Evolutionary conservation across 2,797 vertebrate genomes (phyloP), one percentile per base, ranked within the genome.

Genomic region (Aphelocoma californica): DNA sequence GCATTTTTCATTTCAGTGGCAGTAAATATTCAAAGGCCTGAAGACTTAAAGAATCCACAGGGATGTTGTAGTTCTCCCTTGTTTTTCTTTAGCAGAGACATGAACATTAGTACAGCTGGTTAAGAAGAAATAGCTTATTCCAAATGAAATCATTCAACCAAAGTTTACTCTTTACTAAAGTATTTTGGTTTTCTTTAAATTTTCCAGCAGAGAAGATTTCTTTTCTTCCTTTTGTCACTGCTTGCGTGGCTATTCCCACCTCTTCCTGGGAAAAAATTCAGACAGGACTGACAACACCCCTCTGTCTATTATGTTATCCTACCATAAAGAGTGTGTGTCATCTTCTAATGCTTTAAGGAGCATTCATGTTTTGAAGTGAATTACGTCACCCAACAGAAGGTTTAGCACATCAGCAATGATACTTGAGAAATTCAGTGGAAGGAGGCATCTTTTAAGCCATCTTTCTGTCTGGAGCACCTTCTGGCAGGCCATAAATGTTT

Each of bases 401-500:
- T 88, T 81, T 92, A 90, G 48, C 83, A 93, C 62, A 71, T 51
- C 70, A 91, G 83, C 78, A 89, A 70, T 32, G 78, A 57, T 94
- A 86, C 81, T 92, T 90, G 86, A 83, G 80, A 94, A 95, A 96
- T 92, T 93, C 83, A 90, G 19, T 89, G 75, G 86, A 83, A 65
- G n/a, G 31, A 96, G 86, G 28, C 26, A 23, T 94, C 71, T 96
- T 96, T 95, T 62, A 91, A 97, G 89, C 70, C 60, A 31, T 83
- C 62, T 94, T 96, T 97, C 70, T 96, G 62, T 75, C 88, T 88
- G 44, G 92, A 93, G 89, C 64, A 85, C 81, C 73, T 97, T 95
- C 93, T 69, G 92, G 57, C 84, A 78, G 45, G 36, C 73, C 74
- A 54, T 25, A n/a, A 89, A 23, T 65, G 25, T 93, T 96, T 94